Percentiles rank a stretch among this genome's conserved stretches.
phyloP scores from a whole-genome alignment of 2,888 invertebrate genomes.

The Lapara coniferarum region DNA sequence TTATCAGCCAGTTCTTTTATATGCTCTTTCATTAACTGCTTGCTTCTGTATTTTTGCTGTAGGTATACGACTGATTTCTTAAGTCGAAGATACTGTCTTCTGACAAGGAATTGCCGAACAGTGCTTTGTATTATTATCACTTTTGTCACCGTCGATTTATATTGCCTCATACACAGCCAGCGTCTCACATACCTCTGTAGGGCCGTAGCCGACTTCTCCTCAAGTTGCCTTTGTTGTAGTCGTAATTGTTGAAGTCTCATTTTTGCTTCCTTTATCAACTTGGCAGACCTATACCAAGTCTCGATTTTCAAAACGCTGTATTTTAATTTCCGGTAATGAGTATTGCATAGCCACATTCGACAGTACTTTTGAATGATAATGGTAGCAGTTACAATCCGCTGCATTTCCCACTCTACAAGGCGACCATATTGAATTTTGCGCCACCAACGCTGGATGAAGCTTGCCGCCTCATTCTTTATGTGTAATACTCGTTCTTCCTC shows the following conservation, averaged over 20 bases:
- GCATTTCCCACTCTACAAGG: slow-evolving; percentile 63
- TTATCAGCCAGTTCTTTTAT: slow-evolving; percentile 49
- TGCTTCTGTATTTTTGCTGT: slow-evolving; percentile 70
- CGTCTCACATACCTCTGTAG: slow-evolving; percentile 63
- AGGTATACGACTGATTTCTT: slow-evolving; percentile 55
- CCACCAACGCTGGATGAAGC: slow-evolving; percentile 85
- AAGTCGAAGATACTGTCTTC: slow-evolving; percentile 52
- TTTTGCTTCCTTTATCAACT: slow-evolving; percentile 57
- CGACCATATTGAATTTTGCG: slow-evolving; percentile 70
- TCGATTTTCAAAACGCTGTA: slow-evolving; percentile 78
- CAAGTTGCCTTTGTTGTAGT: slow-evolving; percentile 50
- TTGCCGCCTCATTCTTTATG: slow-evolving; percentile 74
- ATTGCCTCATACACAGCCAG: slow-evolving; percentile 62
- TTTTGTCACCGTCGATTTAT: slow-evolving; percentile 47
- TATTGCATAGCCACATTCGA: slow-evolving; percentile 67
- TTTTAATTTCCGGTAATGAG: slow-evolving; percentile 56
- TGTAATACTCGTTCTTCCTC: slow-evolving; percentile 59
- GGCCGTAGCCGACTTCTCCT: slow-evolving; percentile 52
- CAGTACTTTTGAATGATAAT: slow-evolving; percentile 70
- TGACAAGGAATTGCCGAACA: slow-evolving; percentile 55
- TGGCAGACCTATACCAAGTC: slow-evolving; percentile 71
- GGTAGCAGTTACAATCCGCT: slow-evolving; percentile 59
- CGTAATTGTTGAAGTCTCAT: slow-evolving; percentile 48
- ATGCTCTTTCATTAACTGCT: slow-evolving; percentile 62
- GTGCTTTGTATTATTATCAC: slow-evolving; percentile 59